Conservation (phyloP, 2,888 invertebrate genomes). For the Arrhopalites spinosus region DNA sequence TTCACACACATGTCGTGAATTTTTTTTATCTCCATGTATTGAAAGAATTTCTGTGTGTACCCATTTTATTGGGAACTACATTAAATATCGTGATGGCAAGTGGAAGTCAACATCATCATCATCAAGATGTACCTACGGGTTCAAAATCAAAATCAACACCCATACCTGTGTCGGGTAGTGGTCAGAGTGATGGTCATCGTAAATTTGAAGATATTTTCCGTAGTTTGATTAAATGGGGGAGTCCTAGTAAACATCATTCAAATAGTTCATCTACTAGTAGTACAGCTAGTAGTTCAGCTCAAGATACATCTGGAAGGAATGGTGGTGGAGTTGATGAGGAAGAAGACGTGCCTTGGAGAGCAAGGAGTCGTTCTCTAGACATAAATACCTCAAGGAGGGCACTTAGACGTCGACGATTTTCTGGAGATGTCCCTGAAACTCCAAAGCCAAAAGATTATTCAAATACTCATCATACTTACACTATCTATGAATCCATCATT, state of each 20-base stretch:
- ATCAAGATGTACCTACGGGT: neutral
- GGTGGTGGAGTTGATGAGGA: slow-evolving; percentile 1
- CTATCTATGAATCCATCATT: slow-evolving; percentile 53
- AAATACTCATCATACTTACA: slow-evolving; percentile 47
- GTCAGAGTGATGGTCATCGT: slow-evolving; percentile 7
- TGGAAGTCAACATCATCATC: neutral
- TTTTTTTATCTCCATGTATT: neutral
- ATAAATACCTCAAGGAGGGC: slow-evolving; percentile 36
- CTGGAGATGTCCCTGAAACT: slow-evolving; percentile 39
- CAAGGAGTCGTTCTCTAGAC: slow-evolving; percentile 48
- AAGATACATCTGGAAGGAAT: neutral
- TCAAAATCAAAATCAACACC: slow-evolving; percentile 19
- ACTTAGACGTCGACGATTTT: slow-evolving; percentile 45
- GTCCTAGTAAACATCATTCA: slow-evolving; percentile 42
- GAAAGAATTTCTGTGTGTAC: no score
- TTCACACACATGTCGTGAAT: neutral
- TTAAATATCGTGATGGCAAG: neutral
- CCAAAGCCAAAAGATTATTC: slow-evolving; percentile 35
- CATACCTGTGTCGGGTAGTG: slow-evolving; percentile 7
- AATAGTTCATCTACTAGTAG: neutral
- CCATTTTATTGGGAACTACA: neutral
- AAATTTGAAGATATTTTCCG: slow-evolving; percentile 48
- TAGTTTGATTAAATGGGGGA: slow-evolving; percentile 52
- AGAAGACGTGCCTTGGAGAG: slow-evolving; percentile 20
- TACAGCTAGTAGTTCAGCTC: neutral